A percentile compares a stretch with the other conserved stretches of the same genome.
Evolutionary conservation across 2,888 invertebrate species (phyloP).

Genomic region (Sesia bembeciformis): DNA sequence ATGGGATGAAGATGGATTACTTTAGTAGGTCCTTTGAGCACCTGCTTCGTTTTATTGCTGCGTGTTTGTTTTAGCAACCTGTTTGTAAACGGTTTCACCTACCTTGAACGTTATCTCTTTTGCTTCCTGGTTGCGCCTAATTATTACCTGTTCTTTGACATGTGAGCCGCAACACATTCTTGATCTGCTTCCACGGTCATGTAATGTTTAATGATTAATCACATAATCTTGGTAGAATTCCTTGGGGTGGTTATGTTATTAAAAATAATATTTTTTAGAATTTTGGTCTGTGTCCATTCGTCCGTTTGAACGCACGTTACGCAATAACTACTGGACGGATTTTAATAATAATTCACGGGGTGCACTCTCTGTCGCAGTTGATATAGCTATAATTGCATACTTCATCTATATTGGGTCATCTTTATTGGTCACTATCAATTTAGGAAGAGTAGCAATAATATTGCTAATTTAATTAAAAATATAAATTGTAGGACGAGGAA

Average conservation of each 20-base stretch:
- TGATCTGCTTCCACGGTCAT: neutral
- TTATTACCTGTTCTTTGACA: constrained; percentile 4
- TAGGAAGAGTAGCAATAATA: no score
- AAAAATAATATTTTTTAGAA: no score
- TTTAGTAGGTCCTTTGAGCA: neutral
- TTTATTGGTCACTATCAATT: no score
- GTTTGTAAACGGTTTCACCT: constrained; percentile 9
- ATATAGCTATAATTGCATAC: no score
- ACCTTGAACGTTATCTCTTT: constrained; percentile 5
- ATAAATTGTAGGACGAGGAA: no score
- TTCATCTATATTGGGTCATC: no score
- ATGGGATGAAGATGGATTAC: neutral
- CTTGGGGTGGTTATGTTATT: neutral
- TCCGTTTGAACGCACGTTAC: no score
- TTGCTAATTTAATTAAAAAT: no score
- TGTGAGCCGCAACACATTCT: neutral
- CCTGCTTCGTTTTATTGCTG: constrained; percentile 2
- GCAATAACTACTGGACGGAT: no score
- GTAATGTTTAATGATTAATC: constrained; percentile 2
- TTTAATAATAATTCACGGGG: no score
- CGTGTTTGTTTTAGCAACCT: constrained; percentile 7
- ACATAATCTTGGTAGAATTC: constrained; percentile 4
- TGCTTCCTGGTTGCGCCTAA: constrained; percentile 1
- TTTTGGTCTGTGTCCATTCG: no score
- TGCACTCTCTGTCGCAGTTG: no score